Conservation (phyloP, 2,888 invertebrate genomes). For the Encarsia formosa region DNA sequence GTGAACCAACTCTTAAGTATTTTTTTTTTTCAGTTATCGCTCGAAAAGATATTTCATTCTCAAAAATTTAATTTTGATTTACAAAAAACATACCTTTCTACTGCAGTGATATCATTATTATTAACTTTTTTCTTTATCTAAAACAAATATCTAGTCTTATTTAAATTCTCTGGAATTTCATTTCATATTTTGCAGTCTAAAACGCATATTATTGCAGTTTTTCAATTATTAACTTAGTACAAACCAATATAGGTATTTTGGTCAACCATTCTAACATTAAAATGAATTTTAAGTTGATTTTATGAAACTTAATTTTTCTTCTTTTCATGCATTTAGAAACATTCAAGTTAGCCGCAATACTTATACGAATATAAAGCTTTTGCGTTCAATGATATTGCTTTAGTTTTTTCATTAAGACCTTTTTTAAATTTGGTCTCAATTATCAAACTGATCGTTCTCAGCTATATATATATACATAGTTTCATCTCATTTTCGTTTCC, state of each 20-base stretch:
- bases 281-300: too few relatives aligned
- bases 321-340: too few relatives aligned
- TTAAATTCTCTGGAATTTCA: background rate
- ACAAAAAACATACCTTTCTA: background rate
- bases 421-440: background rate
- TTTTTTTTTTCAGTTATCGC: background rate
- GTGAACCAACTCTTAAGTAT: background rate
- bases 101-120: too few relatives aligned
- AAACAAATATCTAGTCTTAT: background rate
- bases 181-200: background rate
- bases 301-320: too few relatives aligned
- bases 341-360: background rate
- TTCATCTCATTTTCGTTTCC: background rate
- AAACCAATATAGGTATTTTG: background rate
- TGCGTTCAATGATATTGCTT: slow-evolving; percentile 22
- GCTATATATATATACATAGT: slow-evolving; percentile 11
- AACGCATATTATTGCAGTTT: background rate
- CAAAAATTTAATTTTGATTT: background rate
- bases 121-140: background rate
- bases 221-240: background rate
- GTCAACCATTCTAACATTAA: too few relatives aligned
- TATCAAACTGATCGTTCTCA: slow-evolving; percentile 9
- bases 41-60: slow-evolving; percentile 2
- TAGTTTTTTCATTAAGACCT: background rate
- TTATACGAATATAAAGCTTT: slow-evolving; percentile 10